These are phyloP conservation scores for Siniperca knerii DNA, from an alignment of 2,113 vertebrate species.

Conservation along the genomic window DNA sequence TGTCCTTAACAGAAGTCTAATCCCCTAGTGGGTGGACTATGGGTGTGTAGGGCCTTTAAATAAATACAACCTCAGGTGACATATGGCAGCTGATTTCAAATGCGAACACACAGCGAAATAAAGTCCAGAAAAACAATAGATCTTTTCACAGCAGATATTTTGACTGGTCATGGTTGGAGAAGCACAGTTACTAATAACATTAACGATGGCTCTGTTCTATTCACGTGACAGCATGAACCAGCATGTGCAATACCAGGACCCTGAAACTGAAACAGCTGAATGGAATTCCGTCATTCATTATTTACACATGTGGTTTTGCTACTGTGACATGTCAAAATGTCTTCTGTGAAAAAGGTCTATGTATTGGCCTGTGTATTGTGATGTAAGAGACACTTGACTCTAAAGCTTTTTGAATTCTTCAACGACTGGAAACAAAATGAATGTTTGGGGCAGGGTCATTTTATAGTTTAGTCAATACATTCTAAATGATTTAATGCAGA, in stretches of 20 bases:
- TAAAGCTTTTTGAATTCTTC: background rate
- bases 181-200: background rate
- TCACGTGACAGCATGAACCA: background rate
- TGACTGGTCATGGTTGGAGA: background rate
- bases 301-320: background rate
- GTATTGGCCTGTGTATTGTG: background rate
- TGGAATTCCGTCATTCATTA: too few species aligned
- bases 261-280: background rate
- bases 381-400: background rate
- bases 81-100: background rate
- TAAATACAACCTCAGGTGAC: conserved; percentile 3
- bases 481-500: background rate
- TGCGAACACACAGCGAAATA: background rate
- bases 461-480: background rate
- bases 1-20: background rate
- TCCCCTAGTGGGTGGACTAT: background rate
- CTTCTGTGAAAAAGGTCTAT: background rate
- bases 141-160: background rate
- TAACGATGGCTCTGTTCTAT: background rate
- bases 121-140: background rate
- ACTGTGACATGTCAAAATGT: background rate
- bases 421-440: too few species aligned
- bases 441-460: too few species aligned
- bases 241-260: background rate
- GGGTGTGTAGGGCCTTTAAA: background rate